These are phyloP conservation scores for Tetranychus piercei DNA, from an alignment of 2,888 invertebrate species.

Conservation along the genomic window DNA sequence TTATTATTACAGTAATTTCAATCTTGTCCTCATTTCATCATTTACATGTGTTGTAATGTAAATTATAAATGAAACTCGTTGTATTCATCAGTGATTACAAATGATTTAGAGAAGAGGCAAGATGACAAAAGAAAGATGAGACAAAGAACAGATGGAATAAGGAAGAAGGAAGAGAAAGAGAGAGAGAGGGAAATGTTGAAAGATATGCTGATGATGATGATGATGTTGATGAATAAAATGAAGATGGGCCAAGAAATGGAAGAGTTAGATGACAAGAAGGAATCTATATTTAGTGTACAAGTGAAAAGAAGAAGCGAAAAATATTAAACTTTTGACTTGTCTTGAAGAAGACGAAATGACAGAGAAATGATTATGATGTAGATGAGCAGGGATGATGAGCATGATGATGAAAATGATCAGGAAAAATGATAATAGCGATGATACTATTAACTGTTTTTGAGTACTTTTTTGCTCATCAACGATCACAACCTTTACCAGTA, in stretches of 20 bases:
- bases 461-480: background rate
- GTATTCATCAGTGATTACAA: too few relatives aligned
- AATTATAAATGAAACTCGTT: too few relatives aligned
- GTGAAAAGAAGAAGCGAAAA: background rate
- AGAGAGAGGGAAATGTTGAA: background rate
- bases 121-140: too few relatives aligned
- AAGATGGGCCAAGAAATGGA: conserved; percentile 1
- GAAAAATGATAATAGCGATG: background rate
- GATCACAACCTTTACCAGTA: background rate
- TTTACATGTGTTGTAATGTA: too few relatives aligned
- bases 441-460: background rate
- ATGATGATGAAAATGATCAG: background rate
- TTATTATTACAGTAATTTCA: too few relatives aligned
- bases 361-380: background rate
- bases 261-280: background rate
- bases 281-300: background rate
- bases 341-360: background rate
- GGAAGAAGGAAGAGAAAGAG: conserved; percentile 2
- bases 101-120: too few relatives aligned
- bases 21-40: too few relatives aligned
- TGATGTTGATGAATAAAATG: background rate
- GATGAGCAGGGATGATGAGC: background rate
- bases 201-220: background rate
- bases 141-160: background rate
- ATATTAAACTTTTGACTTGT: background rate